These are phyloP conservation scores for Melanotaenia boesemani DNA, from an alignment of 2,797 vertebrate genomes.

Conservation along the genomic window DNA sequence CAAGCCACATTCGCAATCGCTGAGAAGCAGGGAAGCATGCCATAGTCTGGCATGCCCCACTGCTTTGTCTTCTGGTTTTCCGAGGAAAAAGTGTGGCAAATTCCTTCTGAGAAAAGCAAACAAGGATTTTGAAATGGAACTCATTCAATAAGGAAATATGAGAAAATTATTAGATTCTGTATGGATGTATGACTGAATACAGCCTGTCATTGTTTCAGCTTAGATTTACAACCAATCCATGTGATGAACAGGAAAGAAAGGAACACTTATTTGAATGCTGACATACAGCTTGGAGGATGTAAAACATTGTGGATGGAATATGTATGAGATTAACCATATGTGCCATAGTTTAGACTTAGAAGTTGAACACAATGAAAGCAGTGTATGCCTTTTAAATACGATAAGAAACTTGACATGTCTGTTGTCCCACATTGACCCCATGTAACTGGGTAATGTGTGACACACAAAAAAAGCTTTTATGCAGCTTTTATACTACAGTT, in stretches of 20 bases:
- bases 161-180: conserved; percentile 37
- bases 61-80: conserved; percentile 32
- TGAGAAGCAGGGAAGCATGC: conserved; percentile 46
- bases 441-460: background rate
- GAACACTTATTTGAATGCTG: conserved; percentile 11
- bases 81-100: conserved; percentile 58
- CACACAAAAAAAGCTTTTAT: background rate
- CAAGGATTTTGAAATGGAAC: conserved; percentile 42
- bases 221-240: background rate
- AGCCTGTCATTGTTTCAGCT: conserved; percentile 33
- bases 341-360: background rate
- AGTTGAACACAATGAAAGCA: background rate
- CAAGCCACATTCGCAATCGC: conserved; percentile 47
- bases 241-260: conserved; percentile 7
- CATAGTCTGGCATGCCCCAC: conserved; percentile 32
- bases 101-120: conserved; percentile 54
- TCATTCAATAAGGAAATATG: conserved; percentile 41
- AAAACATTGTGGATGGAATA: background rate
- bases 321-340: background rate
- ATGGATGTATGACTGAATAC: conserved; percentile 22
- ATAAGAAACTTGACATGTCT: background rate
- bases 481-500: background rate
- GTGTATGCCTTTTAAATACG: background rate
- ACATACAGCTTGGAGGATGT: background rate
- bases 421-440: background rate